These are phyloP conservation scores for Semaprochilodus insignis DNA, from an alignment of 2,797 vertebrate species.

Conservation along the genomic window DNA sequence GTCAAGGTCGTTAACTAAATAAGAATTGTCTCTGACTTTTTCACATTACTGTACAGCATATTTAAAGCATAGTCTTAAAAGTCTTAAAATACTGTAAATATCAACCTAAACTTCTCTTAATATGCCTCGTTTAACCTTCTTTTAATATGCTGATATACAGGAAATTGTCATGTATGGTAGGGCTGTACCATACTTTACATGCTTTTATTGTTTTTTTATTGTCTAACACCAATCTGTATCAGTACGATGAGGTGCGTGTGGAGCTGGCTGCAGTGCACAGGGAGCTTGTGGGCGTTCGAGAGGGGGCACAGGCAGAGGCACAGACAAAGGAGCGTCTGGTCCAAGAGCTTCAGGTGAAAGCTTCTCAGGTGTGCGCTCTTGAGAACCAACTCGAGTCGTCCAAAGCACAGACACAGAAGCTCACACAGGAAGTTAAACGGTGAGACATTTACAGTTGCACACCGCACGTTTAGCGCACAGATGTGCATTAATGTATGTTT, in stretches of 20 bases:
- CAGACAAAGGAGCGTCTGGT: slow-evolving; percentile 69
- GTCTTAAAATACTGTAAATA: not conserved
- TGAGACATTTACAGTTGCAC: slow-evolving; percentile 54
- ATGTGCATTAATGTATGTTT: not conserved
- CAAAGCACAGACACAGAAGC: slow-evolving; percentile 68
- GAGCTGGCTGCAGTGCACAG: slow-evolving; percentile 73
- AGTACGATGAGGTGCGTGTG: slow-evolving; percentile 77
- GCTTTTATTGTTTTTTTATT: not conserved
- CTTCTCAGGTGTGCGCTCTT: slow-evolving; percentile 78
- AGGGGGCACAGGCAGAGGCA: slow-evolving; percentile 65
- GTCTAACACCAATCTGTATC: not conserved
- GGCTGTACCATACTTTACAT: not conserved
- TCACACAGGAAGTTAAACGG: slow-evolving; percentile 78
- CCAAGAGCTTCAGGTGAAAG: slow-evolving; percentile 81
- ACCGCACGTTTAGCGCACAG: no score
- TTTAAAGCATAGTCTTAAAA: no score
- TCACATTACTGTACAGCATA: not conserved
- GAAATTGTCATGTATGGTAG: not conserved
- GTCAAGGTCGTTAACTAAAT: no score
- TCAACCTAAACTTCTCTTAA: not conserved
- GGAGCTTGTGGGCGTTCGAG: slow-evolving; percentile 73
- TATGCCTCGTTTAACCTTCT: no score
- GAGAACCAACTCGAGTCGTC: slow-evolving; percentile 79
- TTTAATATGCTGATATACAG: not conserved
- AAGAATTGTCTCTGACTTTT: no score